phyloP scores from a whole-genome alignment of 2,888 invertebrate genomes.

The Agrochola macilenta region DNA sequence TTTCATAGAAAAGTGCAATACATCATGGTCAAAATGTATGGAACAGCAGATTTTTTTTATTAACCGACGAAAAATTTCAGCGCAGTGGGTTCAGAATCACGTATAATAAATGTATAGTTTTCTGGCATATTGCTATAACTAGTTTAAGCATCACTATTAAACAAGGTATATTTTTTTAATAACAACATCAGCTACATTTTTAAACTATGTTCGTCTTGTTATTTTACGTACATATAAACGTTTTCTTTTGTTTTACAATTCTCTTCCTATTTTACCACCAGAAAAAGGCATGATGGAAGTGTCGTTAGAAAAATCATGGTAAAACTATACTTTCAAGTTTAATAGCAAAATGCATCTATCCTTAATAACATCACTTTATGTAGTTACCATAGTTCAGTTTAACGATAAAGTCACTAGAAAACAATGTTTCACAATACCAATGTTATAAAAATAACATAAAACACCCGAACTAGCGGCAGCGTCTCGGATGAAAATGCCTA shows the following conservation, averaged over 20 bases:
- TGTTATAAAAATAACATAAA: constrained; percentile 46
- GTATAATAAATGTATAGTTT: too few species aligned
- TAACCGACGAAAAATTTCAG: too few species aligned
- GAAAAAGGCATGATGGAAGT: neutral
- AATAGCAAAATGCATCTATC: neutral
- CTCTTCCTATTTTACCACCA: neutral
- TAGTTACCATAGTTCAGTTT: neutral
- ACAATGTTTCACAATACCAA: constrained; percentile 39
- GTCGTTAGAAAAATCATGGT: neutral
- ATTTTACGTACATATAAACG: neutral
- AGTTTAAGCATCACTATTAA: neutral
- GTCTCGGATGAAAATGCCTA: constrained; percentile 36
- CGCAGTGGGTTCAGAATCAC: too few species aligned
- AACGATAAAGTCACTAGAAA: constrained; percentile 8
- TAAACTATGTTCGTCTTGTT: neutral
- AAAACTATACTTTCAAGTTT: neutral
- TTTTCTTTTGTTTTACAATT: neutral
- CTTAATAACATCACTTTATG: neutral
- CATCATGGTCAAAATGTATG: too few species aligned
- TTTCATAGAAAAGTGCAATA: too few species aligned
- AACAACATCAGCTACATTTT: neutral
- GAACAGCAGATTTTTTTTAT: too few species aligned
- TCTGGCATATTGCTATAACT: neutral
- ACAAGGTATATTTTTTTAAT: neutral
- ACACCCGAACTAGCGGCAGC: neutral